Evolutionary conservation across 2,113 vertebrate genomes (phyloP).

Genomic region (Myxocyprinus asiaticus): DNA sequence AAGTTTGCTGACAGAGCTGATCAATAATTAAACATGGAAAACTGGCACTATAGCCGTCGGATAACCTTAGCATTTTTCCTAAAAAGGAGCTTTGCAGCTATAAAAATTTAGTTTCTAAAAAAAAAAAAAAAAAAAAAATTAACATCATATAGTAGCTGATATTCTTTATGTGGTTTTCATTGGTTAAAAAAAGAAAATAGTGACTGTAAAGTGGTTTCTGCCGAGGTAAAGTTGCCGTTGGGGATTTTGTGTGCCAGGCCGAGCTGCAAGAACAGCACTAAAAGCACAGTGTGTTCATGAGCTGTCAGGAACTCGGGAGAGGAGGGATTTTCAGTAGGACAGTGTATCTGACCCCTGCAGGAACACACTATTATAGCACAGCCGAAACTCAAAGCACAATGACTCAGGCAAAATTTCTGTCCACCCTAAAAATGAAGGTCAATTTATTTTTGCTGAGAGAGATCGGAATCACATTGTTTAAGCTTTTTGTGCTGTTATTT

Average conservation of each 20-base stretch:
- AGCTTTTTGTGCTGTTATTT: background rate
- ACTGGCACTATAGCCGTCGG: constrained; percentile 15
- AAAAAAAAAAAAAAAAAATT: no score
- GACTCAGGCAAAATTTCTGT: constrained; percentile 47
- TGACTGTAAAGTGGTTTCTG: constrained; percentile 7
- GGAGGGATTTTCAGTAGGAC: constrained; percentile 3
- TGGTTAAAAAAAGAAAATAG: background rate
- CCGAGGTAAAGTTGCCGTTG: constrained; percentile 1
- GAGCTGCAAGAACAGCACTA: constrained; percentile 32
- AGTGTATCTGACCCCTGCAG: constrained; percentile 44
- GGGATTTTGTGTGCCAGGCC: constrained; percentile 15
- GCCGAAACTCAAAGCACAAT: constrained; percentile 23
- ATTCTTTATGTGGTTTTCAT: no score
- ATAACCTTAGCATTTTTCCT: constrained; percentile 35
- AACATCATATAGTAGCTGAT: no score
- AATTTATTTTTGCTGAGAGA: constrained; percentile 21
- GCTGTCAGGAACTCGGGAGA: constrained; percentile 26
- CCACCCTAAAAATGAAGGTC: constrained; percentile 35
- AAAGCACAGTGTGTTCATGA: constrained; percentile 37
- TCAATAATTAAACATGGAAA: constrained; percentile 68
- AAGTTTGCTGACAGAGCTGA: constrained; percentile 67
- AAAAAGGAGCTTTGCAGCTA: background rate
- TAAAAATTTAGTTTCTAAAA: no score
- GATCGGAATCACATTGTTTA: background rate
- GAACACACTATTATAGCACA: constrained; percentile 33